Evolutionary conservation across 2,888 invertebrate genomes (phyloP), one percentile per base, ranked within the genome.

Genomic region (Geophilus truncorum): DNA sequence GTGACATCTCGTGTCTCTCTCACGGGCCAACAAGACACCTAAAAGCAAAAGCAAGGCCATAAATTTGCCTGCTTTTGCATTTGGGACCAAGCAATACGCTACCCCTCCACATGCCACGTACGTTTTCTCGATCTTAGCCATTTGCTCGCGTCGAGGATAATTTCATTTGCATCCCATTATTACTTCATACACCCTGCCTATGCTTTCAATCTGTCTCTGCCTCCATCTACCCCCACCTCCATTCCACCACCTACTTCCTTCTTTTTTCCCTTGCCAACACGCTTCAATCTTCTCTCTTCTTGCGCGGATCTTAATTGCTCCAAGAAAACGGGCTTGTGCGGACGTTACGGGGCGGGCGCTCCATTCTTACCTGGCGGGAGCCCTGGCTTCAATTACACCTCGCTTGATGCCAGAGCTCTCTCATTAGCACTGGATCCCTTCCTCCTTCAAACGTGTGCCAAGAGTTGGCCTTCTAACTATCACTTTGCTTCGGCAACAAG

Each of bases 121-220:
- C 78, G 45, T 36, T 78, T 32, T 40, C 78, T 78, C 77, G 36
- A 77, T 36, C 34, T 32, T 77, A 36, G 78, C 78, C 78, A 32
- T 78, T 45, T 40, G 28, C 40, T 78, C 40, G 78, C 45, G 78
- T 78, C 36, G 36, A 40, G 62, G 78, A 40, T 78, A 78, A 78
- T 78, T 78, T 78, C 78, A 78, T 78, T 78, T 78, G 78, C 78
- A 78, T 78, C 78, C 78, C 78, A 78, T 78, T 78, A 78, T 78
- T 78, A 78, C 78, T 78, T 78, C 78, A 78, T 78, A 78, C 78
- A 45, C 18, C 40, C 18, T 45, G 28, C 45, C 62, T 62, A 62
- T 62, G 45, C 78, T 36, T 77, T 36, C 77, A 77, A 77, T 77
- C 77, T 77, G 77, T 77, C 77, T 77, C 77, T 36, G 32, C 32